phyloP scores from a whole-genome alignment of 2,888 invertebrate species.

The Bursaphelenchus okinawaensis region DNA sequence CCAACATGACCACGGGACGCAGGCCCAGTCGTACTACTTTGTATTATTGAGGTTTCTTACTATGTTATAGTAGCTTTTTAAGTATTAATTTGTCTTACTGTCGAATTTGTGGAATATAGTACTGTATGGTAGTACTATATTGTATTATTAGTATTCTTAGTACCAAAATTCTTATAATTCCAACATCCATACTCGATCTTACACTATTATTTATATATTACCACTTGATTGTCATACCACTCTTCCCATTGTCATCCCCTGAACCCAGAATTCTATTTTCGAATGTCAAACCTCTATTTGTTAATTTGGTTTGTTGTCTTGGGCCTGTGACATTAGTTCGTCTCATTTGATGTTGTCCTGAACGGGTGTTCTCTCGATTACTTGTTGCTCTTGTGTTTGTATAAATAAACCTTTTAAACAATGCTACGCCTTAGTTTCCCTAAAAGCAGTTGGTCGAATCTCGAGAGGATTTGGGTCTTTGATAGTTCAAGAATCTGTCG shows the following conservation, averaged over 20 bases:
- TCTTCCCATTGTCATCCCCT: too few relatives aligned
- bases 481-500: too few relatives aligned
- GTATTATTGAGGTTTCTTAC: background rate
- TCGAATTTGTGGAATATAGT: background rate
- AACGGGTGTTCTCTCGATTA: background rate
- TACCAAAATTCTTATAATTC: too few relatives aligned
- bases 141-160: too few relatives aligned
- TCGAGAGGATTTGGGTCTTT: too few relatives aligned
- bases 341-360: background rate
- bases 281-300: too few relatives aligned
- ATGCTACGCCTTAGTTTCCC: background rate
- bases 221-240: too few relatives aligned
- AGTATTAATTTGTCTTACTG: background rate
- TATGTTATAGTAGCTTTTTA: background rate
- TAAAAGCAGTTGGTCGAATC: too few relatives aligned
- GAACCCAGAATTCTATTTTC: background rate
- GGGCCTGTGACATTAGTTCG: too few relatives aligned
- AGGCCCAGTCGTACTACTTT: slow-evolving; percentile 8
- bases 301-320: background rate
- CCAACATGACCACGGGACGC: background rate
- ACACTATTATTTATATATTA: too few relatives aligned
- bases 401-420: background rate
- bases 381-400: background rate
- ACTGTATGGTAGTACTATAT: too few relatives aligned
- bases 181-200: too few relatives aligned